These are phyloP conservation scores for Sesamia inferens DNA, from an alignment of 2,888 invertebrate genomes.

Conservation along the genomic window DNA sequence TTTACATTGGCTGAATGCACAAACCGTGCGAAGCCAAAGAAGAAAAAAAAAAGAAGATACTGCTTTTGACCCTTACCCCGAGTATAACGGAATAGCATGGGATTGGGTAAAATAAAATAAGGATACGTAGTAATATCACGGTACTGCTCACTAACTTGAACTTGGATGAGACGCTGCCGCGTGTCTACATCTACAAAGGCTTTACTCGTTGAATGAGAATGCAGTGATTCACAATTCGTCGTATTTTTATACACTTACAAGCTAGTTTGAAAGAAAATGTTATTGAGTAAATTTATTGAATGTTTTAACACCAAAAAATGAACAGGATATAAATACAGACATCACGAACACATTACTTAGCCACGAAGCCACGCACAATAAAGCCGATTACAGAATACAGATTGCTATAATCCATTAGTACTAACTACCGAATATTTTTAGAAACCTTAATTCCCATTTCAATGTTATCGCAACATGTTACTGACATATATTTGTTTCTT, in stretches of 20 bases:
- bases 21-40: too few relatives aligned
- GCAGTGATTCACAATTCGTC: background rate
- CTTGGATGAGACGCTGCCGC: too few relatives aligned
- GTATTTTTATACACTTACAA: background rate
- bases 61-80: too few relatives aligned
- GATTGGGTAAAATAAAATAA: background rate
- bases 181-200: too few relatives aligned
- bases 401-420: slow-evolving; percentile 59
- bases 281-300: background rate
- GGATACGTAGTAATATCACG: too few relatives aligned
- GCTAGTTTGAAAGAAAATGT: background rate
- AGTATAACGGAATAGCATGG: background rate
- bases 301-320: background rate
- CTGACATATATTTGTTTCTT: background rate
- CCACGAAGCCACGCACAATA: slow-evolving; percentile 54
- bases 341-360: slow-evolving; percentile 43
- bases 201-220: background rate
- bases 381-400: slow-evolving; percentile 56
- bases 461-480: background rate
- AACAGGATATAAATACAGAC: slow-evolving; percentile 19
- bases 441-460: slow-evolving; percentile 2
- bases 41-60: too few relatives aligned
- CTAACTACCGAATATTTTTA: slow-evolving; percentile 5
- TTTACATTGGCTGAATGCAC: too few relatives aligned
- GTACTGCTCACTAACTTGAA: too few relatives aligned